These are phyloP conservation scores for Catotricha subobsoleta DNA, from an alignment of 2,888 invertebrate species.

Conservation along the genomic window DNA sequence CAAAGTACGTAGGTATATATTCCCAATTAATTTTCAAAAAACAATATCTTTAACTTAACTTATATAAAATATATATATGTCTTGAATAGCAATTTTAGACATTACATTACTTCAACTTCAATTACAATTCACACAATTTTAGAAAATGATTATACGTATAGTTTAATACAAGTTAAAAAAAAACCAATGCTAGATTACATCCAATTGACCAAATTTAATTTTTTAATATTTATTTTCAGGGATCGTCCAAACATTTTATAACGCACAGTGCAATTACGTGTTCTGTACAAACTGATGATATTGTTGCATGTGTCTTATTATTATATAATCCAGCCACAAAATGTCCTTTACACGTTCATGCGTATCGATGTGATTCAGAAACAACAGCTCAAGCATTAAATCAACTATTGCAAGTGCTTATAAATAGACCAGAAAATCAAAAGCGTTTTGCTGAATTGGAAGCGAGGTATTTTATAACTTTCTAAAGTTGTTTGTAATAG, in stretches of 20 bases:
- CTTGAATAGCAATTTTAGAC: too few species aligned
- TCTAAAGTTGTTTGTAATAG: too few species aligned
- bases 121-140: not conserved
- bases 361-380: slow-evolving; percentile 83
- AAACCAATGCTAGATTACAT: too few species aligned
- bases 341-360: slow-evolving; percentile 90
- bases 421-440: slow-evolving; percentile 69
- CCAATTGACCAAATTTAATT: too few species aligned
- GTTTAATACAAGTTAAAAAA: not conserved
- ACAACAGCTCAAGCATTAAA: slow-evolving; percentile 80
- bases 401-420: slow-evolving; percentile 64
- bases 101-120: not conserved
- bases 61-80: too few species aligned
- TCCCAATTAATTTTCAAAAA: too few species aligned
- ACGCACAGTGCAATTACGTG: slow-evolving; percentile 87
- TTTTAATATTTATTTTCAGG: slow-evolving; percentile 19
- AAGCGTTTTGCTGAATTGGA: slow-evolving; percentile 73
- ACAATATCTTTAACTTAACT: too few species aligned
- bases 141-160: not conserved
- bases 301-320: slow-evolving; percentile 82
- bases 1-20: too few species aligned
- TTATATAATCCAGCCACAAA: slow-evolving; percentile 88
- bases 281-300: slow-evolving; percentile 76
- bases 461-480: slow-evolving; percentile 31
- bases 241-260: slow-evolving; percentile 78